phyloP scores from a whole-genome alignment of 2,797 vertebrate species.

The Carapus acus region DNA sequence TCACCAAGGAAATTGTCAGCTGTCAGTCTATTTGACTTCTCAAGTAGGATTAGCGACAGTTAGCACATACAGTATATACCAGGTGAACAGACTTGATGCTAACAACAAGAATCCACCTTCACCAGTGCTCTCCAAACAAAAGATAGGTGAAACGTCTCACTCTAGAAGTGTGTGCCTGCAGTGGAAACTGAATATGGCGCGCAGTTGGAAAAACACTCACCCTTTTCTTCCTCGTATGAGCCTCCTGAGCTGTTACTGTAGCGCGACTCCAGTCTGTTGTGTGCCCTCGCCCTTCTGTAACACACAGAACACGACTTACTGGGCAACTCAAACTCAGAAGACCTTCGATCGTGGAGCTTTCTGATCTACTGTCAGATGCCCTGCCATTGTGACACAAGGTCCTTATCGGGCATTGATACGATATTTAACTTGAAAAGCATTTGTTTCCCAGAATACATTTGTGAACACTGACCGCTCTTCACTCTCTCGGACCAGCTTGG shows the following conservation, averaged over 20 bases:
- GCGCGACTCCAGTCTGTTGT: slow-evolving; percentile 93
- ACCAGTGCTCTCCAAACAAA: too few species aligned
- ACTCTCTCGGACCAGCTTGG: slow-evolving; percentile 81
- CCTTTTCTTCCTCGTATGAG: slow-evolving; percentile 97
- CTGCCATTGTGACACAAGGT: too few species aligned
- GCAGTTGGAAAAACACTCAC: slow-evolving; percentile 80
- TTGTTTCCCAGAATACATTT: too few species aligned
- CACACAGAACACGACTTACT: not conserved
- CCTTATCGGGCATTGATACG: too few species aligned
- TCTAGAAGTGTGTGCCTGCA: too few species aligned
- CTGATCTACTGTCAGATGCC: too few species aligned
- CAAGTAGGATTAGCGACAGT: slow-evolving; percentile 7
- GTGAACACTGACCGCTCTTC: slow-evolving; percentile 83
- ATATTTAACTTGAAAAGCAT: too few species aligned
- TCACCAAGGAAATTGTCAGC: not conserved
- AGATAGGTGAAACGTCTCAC: too few species aligned
- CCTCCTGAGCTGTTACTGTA: slow-evolving; percentile 99
- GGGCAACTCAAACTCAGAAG: not conserved
- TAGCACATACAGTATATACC: not conserved
- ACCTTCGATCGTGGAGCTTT: too few species aligned
- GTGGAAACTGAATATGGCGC: too few species aligned
- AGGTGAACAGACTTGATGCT: not conserved
- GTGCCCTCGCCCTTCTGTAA: slow-evolving; percentile 81
- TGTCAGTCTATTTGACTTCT: slow-evolving; percentile 1
- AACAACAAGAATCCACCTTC: slow-evolving; percentile 30